Base-by-base conservation (phyloP, 2,113 vertebrate species). In the Otocyon megalotis region DNA sequence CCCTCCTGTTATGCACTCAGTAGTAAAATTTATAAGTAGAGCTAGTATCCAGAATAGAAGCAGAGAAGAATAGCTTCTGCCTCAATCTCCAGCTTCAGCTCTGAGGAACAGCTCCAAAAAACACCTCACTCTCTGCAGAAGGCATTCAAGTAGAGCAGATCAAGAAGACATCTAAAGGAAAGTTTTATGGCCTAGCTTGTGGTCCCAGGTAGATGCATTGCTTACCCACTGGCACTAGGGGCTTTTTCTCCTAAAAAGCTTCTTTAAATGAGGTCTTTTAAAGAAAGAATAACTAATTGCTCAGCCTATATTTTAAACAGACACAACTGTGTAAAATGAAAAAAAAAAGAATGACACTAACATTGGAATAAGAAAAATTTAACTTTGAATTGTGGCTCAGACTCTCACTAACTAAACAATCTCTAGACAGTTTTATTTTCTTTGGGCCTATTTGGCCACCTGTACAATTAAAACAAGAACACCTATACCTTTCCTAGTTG, bases 401-500 rank as follows among this genome's bases (percentile, higher is more conserved):
- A 80, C 2, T 79, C 53, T 91, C 48, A 56, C 4, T 76, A 90
- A 77, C 22, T 86, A 60, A 90, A 86, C 13, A 24, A 83, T 83
- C 16, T 87, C 22, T 50, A 62, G 54, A 10, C 90, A 71, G 13
- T 87, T 94, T 94, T 30, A 92, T 83, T 90, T 92, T 90, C 74
- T 87, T n/a, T 80, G 62, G 26, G 24, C 35, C 15, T 92, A 11
- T 88, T 63, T 77, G 69, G 84, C n/a, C 20, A 84, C 43, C 6
- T 30, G 37, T 79, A 95, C 56, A 92, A 69, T 84, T 84, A 63
- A 96, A 69, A 83, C 12, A 87, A 88, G 22, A 83, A 92, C n/a
- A 92, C 13, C 7, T 88, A 19, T 37, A 83, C 8, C 35, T 80
- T 79, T 13, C 74, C 12, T 37, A 88, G 20, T 72, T 93, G 28